phyloP scores from a whole-genome alignment of 2,888 invertebrate species.

The Scaptomyza caliginosa region DNA sequence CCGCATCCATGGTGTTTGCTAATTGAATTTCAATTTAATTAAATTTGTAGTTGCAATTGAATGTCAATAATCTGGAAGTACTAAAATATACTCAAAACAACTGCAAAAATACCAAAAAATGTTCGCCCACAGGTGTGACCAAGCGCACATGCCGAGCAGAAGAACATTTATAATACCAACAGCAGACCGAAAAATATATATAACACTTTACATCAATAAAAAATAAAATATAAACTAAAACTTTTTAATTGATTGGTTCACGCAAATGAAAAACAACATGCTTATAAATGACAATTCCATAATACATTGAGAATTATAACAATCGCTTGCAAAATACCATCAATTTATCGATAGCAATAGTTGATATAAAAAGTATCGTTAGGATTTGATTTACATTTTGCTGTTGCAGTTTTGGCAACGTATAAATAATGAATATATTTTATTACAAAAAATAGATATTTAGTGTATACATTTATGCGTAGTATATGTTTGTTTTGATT shows the following conservation, averaged over 20 bases:
- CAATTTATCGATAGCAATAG: conserved; percentile 7
- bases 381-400: conserved; percentile 18
- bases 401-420: conserved; percentile 29
- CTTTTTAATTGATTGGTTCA: neutral
- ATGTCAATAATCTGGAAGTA: conserved; percentile 38
- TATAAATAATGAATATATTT: conserved; percentile 52
- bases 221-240: neutral
- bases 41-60: conserved; percentile 36
- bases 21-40: conserved; percentile 57
- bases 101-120: conserved; percentile 22
- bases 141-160: neutral
- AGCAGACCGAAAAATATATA: neutral
- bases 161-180: neutral
- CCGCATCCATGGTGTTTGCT: conserved; percentile 76
- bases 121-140: neutral
- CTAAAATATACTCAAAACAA: conserved; percentile 18
- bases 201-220: neutral
- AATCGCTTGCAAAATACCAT: neutral
- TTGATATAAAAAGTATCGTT: conserved; percentile 1
- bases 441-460: conserved; percentile 74
- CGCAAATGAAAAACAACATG: neutral
- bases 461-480: conserved; percentile 56
- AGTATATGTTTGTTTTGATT: conserved; percentile 59
- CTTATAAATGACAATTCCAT: neutral
- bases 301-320: neutral